These are phyloP conservation scores for Ameiurus melas DNA, from an alignment of 2,113 vertebrate species.

Conservation along the genomic window DNA sequence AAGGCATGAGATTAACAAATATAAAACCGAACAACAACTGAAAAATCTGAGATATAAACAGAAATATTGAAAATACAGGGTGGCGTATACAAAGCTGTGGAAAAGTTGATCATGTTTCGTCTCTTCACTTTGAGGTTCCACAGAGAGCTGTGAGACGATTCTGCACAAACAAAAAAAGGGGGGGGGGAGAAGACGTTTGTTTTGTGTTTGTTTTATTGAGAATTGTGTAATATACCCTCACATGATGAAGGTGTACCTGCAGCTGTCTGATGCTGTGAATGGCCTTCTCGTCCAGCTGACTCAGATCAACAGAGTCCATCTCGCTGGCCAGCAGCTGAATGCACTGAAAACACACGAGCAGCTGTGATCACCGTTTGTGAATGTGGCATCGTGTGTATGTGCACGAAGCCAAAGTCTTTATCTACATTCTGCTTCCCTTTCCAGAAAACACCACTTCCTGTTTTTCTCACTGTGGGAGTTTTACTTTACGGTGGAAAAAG, in stretches of 20 bases:
- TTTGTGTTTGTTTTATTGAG: background rate
- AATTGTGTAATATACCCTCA: background rate
- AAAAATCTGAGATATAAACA: background rate
- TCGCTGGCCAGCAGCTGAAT: conserved; percentile 76
- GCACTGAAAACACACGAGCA: conserved; percentile 59
- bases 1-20: background rate
- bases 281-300: conserved; percentile 64
- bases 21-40: background rate
- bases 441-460: background rate
- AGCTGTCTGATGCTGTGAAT: conserved; percentile 68
- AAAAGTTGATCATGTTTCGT: background rate
- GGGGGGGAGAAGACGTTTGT: background rate
- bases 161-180: conserved; percentile 56
- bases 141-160: conserved; percentile 69
- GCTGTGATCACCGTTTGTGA: background rate
- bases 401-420: too few species aligned
- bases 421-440: background rate
- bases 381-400: too few species aligned
- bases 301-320: conserved; percentile 73
- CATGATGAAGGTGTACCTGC: conserved; percentile 59
- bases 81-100: background rate
- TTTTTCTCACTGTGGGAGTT: background rate
- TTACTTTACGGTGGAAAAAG: background rate
- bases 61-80: background rate
- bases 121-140: conserved; percentile 51